These are phyloP conservation scores for Cyphomyrus discorhynchus DNA, from an alignment of 2,113 vertebrate species.

Conservation along the genomic window DNA sequence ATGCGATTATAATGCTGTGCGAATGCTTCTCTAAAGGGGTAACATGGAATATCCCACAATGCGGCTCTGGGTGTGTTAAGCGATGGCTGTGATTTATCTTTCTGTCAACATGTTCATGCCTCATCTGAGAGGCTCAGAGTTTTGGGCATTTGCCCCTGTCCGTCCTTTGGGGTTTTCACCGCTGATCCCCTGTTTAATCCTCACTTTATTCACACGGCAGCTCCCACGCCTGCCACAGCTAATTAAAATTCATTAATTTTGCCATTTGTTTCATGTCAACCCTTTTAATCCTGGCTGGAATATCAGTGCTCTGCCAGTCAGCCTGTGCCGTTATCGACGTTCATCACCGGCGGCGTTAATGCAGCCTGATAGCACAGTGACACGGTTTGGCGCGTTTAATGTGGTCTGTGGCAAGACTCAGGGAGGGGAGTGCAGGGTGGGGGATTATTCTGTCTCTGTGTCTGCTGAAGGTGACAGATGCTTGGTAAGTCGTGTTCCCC, in stretches of 20 bases:
- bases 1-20: neutral
- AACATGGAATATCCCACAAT: neutral
- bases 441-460: neutral
- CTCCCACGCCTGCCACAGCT: constrained; percentile 29
- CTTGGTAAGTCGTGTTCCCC: neutral
- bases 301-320: constrained; percentile 34
- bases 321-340: constrained; percentile 24
- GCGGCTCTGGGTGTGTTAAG: neutral
- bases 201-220: constrained; percentile 31
- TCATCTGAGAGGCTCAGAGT: neutral
- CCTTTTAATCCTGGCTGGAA: constrained; percentile 38
- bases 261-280: constrained; percentile 34
- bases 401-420: neutral
- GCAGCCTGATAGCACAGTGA: constrained; percentile 16
- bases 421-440: neutral
- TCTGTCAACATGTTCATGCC: neutral
- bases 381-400: neutral
- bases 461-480: neutral
- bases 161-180: constrained; percentile 7
- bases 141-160: neutral
- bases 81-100: neutral
- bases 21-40: neutral
- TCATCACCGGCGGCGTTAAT: constrained; percentile 33
- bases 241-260: constrained; percentile 47
- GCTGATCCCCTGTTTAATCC: constrained; percentile 38